Evolutionary conservation across 2,888 invertebrate species (phyloP), one percentile per base, ranked within the genome.

Genomic region (Brenthis daphne): DNA sequence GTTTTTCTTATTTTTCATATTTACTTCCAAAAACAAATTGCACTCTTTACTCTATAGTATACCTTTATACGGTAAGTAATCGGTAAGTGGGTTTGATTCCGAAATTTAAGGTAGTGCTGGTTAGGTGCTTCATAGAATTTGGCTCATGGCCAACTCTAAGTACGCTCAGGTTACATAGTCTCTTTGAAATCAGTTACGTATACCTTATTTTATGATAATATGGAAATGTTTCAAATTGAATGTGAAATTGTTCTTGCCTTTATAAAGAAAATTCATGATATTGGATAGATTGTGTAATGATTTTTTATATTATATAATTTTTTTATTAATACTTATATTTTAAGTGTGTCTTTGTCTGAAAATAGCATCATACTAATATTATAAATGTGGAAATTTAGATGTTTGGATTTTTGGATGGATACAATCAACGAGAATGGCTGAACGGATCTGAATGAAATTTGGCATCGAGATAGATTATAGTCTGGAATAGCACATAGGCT

Each of bases 51-150:
- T 43, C 37, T 43, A 2, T 11, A 11, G 37, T 43, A 43, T 43
- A 43, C 37, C 37, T 43, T 5, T 43, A 43, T 43, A 8, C 8
- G 37, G 37, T 43, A 43, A 43, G 11, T 43, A 11, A 43, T 11
- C 47, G 48, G 47, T 60, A 66, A 66, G 66, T 48, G 54, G 58
- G 53, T 55, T 58, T 54, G 58, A 66, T 66, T 60, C 66, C 24
- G 47, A 50, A 66, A 57, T 65, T 65, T 57, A 53, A 66, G 58
- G 24, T 53, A 54, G 43, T 54, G 58, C 37, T 63, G 53, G 63
- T 63, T 20, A 54, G 57, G 65, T 65, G 53, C 57, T 66, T 53
- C 58, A 53, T 57, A 51, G 37, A 54, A 29, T n/a, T 54, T 58
- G 58, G 66, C 66, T 51, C 58, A 29, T 14, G 14, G 58, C 66